Conservation (phyloP, 2,888 invertebrate species). For the Acrobasis repandana region DNA sequence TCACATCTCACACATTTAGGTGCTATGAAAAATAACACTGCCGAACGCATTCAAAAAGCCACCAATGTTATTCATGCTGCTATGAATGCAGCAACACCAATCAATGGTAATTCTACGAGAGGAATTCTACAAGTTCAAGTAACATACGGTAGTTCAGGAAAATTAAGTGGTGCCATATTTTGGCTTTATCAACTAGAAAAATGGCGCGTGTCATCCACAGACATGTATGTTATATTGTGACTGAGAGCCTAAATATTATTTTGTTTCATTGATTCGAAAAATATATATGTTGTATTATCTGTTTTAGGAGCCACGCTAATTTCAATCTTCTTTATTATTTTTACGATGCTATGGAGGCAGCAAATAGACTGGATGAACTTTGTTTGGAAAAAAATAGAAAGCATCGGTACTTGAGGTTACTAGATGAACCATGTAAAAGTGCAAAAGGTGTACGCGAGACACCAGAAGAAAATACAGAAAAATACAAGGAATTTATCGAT, state of each 20-base stretch:
- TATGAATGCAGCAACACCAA: slow-evolving; percentile 92
- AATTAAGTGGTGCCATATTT: slow-evolving; percentile 94
- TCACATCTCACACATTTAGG: slow-evolving; percentile 93
- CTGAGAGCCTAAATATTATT: background rate
- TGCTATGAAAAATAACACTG: slow-evolving; percentile 86
- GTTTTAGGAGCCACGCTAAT: slow-evolving; percentile 90
- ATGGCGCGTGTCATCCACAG: slow-evolving; percentile 91
- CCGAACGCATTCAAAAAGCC: slow-evolving; percentile 85
- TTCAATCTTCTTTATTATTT: slow-evolving; percentile 96
- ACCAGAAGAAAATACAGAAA: slow-evolving; percentile 84
- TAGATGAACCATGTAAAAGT: slow-evolving; percentile 80
- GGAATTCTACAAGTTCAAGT: slow-evolving; percentile 91
- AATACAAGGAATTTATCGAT: slow-evolving; percentile 85
- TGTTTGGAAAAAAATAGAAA: slow-evolving; percentile 86
- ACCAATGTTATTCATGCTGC: slow-evolving; percentile 89
- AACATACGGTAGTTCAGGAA: slow-evolving; percentile 92
- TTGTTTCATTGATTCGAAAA: background rate
- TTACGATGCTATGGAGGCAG: slow-evolving; percentile 90
- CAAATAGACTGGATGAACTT: slow-evolving; percentile 86
- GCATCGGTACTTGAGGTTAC: slow-evolving; percentile 89
- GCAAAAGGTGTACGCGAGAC: slow-evolving; percentile 85
- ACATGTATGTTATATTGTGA: slow-evolving; percentile 81
- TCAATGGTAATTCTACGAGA: slow-evolving; percentile 93
- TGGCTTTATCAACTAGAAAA: slow-evolving; percentile 94
- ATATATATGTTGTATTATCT: background rate